These are phyloP conservation scores for Cryptus armator DNA, from an alignment of 2,888 invertebrate genomes.

Conservation along the genomic window DNA sequence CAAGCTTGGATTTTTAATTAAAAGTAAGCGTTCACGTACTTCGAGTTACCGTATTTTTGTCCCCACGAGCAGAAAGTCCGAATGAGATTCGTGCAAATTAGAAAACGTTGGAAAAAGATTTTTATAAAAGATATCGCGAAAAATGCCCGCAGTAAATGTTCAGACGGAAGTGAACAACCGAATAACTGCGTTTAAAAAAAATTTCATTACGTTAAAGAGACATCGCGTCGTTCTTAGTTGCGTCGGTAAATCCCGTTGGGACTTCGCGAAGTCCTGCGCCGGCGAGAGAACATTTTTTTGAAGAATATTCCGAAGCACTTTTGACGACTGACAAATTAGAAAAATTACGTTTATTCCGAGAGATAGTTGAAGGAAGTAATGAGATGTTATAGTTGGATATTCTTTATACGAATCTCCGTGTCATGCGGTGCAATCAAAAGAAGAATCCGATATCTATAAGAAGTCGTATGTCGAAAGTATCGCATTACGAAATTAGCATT, in stretches of 20 bases:
- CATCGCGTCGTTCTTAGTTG: neutral
- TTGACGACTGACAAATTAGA: too few relatives aligned
- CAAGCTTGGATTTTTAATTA: constrained; percentile 73
- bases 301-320: neutral
- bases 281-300: neutral
- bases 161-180: neutral
- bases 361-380: too few relatives aligned
- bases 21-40: constrained; percentile 65
- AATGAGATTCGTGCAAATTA: constrained; percentile 6
- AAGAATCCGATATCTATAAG: too few relatives aligned
- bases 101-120: constrained; percentile 23
- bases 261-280: neutral
- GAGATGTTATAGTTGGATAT: too few relatives aligned
- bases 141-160: neutral
- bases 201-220: constrained; percentile 1
- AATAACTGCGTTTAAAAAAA: neutral
- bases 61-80: neutral
- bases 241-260: neutral
- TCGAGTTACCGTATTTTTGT: constrained; percentile 15
- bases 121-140: neutral
- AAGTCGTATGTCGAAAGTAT: too few relatives aligned
- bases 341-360: too few relatives aligned
- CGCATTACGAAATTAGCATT: too few relatives aligned
- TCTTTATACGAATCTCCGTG: too few relatives aligned
- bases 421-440: too few relatives aligned